Base-by-base conservation (phyloP, 2,888 invertebrate genomes). In the Leptopilina drosophilae region DNA sequence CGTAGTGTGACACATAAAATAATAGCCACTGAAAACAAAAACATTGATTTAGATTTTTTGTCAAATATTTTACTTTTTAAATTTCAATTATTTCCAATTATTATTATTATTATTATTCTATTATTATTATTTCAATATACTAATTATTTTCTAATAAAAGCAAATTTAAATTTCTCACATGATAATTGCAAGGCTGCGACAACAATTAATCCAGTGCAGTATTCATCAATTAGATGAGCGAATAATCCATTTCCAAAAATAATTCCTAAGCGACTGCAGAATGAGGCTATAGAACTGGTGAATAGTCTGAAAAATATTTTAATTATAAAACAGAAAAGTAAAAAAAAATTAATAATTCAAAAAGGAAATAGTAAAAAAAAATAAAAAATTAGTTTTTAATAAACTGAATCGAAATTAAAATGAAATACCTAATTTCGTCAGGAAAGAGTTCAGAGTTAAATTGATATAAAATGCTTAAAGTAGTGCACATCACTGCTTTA, bases 401-500 rank as follows among this genome's bases (percentile, higher is more conserved):
- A 42, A 42, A 42, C 1, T 42, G 0, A 42, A 42, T 42, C 11
- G 8, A 26, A 6, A 77, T 12, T 1, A 4, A 15, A 46, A 12
- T 40, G 4, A 26, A 65, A 89, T 92, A 95, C 95, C 95, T 95
- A 89, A 96, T 93, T 92, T 96, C 95, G 78, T 96, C 96, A 85
- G 96, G 96, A 93, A 95, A 96, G 82, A 96, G 91, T 90, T 96
- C 96, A 79, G 95, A 95, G 90, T 95, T 94, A 69, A 95, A 95
- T 89, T 95, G 95, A 92, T 95, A 95, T 67, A 96, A 94, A 77
- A 95, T 94, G 93, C 95, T 95, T 90, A 96, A 95, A 84, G 95
- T 95, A 83, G 96, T 93, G 80, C 95, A 95, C 77, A 95, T 95
- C 78, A 95, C 92, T 5, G 95, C 95, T 91, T 96, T 95, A 90